These are phyloP conservation scores for Anoura caudifer DNA, from an alignment of 2,113 vertebrate genomes.

Conservation along the genomic window DNA sequence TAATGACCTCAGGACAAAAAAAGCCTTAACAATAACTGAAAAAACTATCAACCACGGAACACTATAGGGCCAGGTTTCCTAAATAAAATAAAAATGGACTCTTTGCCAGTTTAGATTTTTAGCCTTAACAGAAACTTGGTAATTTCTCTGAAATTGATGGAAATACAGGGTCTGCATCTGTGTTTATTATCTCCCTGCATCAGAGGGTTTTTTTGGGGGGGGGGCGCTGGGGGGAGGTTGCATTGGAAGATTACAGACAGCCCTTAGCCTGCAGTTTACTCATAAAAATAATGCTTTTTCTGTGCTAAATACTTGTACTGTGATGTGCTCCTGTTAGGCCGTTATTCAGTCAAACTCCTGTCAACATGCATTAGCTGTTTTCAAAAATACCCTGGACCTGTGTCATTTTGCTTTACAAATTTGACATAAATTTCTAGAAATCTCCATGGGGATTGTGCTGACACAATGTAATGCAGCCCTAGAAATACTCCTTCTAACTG, in stretches of 20 bases:
- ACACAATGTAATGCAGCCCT: not conserved
- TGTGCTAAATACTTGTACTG: not conserved
- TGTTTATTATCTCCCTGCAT: not conserved
- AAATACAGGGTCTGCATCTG: not conserved
- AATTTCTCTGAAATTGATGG: not conserved
- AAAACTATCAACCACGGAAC: not conserved
- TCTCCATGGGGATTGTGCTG: not conserved
- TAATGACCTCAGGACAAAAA: not conserved
- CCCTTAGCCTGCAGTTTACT: not conserved
- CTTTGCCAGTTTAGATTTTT: constrained; percentile 16
- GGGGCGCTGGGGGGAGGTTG: too few relatives aligned
- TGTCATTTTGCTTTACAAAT: not conserved
- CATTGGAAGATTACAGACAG: not conserved
- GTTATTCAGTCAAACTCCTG: not conserved
- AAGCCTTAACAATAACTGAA: not conserved
- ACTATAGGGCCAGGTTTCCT: not conserved
- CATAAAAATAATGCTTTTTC: not conserved
- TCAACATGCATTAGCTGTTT: not conserved
- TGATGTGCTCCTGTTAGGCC: not conserved
- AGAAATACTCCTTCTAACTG: not conserved
- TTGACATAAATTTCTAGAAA: not conserved
- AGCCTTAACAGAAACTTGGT: not conserved
- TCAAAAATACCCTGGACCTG: not conserved
- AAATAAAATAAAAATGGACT: constrained; percentile 1
- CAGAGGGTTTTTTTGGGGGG: not conserved